Base-by-base conservation (phyloP, 2,797 vertebrate genomes). In the Tapera naevia region DNA sequence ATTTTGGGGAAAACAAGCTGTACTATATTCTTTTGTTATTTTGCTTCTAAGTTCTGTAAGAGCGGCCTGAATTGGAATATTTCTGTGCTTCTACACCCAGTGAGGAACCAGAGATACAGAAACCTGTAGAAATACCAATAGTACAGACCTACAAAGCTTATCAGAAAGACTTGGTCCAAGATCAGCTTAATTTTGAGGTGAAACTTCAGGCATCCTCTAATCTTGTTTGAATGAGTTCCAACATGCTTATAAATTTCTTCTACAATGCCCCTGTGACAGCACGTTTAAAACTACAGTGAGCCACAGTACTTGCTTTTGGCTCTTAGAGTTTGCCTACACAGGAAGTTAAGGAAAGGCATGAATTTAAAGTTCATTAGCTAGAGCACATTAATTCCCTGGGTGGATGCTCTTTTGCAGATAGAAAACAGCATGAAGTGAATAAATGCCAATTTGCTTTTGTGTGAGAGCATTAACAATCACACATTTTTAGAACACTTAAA, bases 301-400 rank as follows among this genome's bases (percentile, higher is more conserved):
- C 61, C 60, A 85, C 58, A 75, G 35, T 48, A 45, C 64, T 89
- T 92, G 82, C 35, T 82, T 95, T 85, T 79, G 43, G 24, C 25
- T 91, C 23, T 53, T 64, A 37, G 62, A 76, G 14, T 73, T 83
- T 76, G 51, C 45, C 72, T 86, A 39, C 50, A 54, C 41, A 74
- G 92, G 86, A 94, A 96, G 80, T 82, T 93, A 90, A 88, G 5
- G 18, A 90, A 95, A 94, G 50, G 24, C 2, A 0, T 91, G 71
- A 94, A 91, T 91, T 91, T 91, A 37, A 90, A 94, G 78, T 93
- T 95, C 89, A 80, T 94, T 85, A 91, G 67, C 81, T 91, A 81
- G 48, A 81, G 74, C 41, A 58, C 60, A 86, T 85, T 91, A 85
- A 80, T 90, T 93, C 71, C 53, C 74, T 69, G 67, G 30, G 78